Evolutionary conservation across 2,797 vertebrate species (phyloP), one percentile per base, ranked within the genome.

Genomic region (Pseudochromis fuscus): DNA sequence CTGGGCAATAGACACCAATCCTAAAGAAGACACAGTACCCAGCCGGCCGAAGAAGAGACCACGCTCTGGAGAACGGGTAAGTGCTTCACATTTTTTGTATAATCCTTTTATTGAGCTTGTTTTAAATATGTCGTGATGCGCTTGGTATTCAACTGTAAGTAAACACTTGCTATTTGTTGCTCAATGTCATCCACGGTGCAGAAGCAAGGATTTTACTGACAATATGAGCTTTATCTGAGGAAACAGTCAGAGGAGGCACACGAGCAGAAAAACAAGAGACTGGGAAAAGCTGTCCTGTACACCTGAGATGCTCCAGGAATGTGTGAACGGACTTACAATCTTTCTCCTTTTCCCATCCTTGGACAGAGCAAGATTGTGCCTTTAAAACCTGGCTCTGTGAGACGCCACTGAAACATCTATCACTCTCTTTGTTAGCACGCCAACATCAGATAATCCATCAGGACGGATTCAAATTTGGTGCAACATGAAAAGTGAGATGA

Each of bases 1-100:
- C 77, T 96, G 95, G 95, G 95, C 95, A 82, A 96, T 96, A 84
- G 95, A 96, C 91, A 95, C 93, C 85, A 96, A 95, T 87, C 95
- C 95, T 84, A 96, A 96, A 89, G 95, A 96, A 87, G 95, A 96
- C 82, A 65, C 92, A 0, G 88, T 95, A 69, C 95, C 95, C 83
- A 94, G 95, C 84, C 92, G 95, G 89, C 95, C 95, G 75, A 96
- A 96, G 92, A 96, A 96, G 91, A 95, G 95, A 78, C 94, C 95
- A 1, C 94, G 95, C 73, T 96, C 95, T 81, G 95, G 95, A 86
- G 95, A 96, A 89, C 93, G 95, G 91, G 95, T 96, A 87, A 87
- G 88, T 72, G 50, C 7, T 40, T 2, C 15, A n/a, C 10, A 11
- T 13, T 23, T 25, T 40, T 21, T n/a, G 0, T n/a, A 5, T 49